Evolutionary conservation across 2,797 vertebrate species (phyloP).

Genomic region (Xyrichtys novacula): DNA sequence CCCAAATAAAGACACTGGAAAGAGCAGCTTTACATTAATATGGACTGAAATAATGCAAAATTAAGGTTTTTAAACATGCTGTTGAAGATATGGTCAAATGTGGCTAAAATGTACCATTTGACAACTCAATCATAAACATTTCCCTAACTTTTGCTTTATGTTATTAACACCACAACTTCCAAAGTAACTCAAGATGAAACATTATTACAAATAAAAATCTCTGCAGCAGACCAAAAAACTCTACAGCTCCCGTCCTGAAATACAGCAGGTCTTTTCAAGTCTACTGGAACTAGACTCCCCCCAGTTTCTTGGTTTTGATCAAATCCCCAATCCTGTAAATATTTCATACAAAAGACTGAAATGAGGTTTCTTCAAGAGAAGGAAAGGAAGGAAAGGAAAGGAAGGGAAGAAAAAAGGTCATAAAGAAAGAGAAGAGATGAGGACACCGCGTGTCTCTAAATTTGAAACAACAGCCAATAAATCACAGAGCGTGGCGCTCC

Average conservation of each 20-base stretch:
- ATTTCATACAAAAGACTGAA: slow-evolving; percentile 25
- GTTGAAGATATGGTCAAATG: too few relatives aligned
- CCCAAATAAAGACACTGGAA: too few relatives aligned
- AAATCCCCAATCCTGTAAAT: slow-evolving; percentile 32
- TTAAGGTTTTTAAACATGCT: too few relatives aligned
- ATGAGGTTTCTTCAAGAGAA: slow-evolving; percentile 14
- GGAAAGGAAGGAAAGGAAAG: slow-evolving; percentile 3
- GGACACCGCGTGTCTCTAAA: slow-evolving; percentile 63
- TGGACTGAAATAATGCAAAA: too few relatives aligned
- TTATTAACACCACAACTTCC: too few relatives aligned
- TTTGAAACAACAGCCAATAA: slow-evolving; percentile 78
- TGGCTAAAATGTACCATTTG: too few relatives aligned
- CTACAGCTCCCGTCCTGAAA: background rate
- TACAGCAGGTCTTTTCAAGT: background rate
- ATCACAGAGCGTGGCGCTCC: slow-evolving; percentile 70
- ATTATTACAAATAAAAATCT: too few relatives aligned
- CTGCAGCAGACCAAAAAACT: background rate
- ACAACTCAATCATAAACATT: too few relatives aligned
- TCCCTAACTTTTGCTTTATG: too few relatives aligned
- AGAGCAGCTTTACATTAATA: too few relatives aligned
- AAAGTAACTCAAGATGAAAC: too few relatives aligned
- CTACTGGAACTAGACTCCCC: background rate
- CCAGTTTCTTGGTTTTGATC: slow-evolving; percentile 36
- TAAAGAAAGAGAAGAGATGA: slow-evolving; percentile 56
- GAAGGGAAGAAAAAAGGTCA: slow-evolving; percentile 48